These are phyloP conservation scores for Zaprionus ornatus DNA, from an alignment of 1,140 invertebrate genomes.

Conservation along the genomic window DNA sequence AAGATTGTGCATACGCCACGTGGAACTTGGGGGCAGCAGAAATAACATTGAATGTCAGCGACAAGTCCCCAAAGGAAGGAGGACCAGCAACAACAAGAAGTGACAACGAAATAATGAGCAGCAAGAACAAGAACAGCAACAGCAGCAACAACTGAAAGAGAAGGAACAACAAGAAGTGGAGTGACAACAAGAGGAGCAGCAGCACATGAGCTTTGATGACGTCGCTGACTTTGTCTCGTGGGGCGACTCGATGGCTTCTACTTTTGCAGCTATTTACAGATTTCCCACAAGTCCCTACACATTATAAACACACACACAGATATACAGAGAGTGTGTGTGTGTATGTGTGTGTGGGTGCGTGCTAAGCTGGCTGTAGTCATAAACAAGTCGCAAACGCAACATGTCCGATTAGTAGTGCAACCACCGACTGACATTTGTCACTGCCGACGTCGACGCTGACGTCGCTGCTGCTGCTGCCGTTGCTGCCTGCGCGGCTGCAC, in stretches of 20 bases:
- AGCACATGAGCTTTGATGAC: conserved; percentile 42
- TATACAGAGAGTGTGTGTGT: conserved; percentile 7
- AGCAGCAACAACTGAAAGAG: background rate
- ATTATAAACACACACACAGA: conserved; percentile 35
- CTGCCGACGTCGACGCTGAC: conserved; percentile 34
- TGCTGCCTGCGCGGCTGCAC: conserved; percentile 12
- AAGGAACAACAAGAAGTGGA: conserved; percentile 4
- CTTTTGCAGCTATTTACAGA: conserved; percentile 81
- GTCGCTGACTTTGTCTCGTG: conserved; percentile 41
- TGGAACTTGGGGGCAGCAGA: conserved; percentile 1
- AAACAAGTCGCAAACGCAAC: conserved; percentile 77
- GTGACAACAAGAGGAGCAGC: background rate
- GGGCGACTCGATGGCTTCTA: conserved; percentile 62
- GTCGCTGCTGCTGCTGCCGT: conserved; percentile 4
- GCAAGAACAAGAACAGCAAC: background rate
- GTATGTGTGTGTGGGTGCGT: conserved; percentile 34
- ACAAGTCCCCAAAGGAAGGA: conserved; percentile 52
- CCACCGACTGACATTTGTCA: conserved; percentile 80
- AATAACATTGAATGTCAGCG: conserved; percentile 39
- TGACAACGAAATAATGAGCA: background rate
- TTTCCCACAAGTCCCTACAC: conserved; percentile 73
- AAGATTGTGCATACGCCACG: conserved; percentile 73
- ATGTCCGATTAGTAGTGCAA: conserved; percentile 82
- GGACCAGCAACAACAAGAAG: conserved; percentile 9
- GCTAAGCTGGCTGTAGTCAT: conserved; percentile 72